Base-by-base conservation (phyloP, 2,797 vertebrate species). In the Poecilia picta region DNA sequence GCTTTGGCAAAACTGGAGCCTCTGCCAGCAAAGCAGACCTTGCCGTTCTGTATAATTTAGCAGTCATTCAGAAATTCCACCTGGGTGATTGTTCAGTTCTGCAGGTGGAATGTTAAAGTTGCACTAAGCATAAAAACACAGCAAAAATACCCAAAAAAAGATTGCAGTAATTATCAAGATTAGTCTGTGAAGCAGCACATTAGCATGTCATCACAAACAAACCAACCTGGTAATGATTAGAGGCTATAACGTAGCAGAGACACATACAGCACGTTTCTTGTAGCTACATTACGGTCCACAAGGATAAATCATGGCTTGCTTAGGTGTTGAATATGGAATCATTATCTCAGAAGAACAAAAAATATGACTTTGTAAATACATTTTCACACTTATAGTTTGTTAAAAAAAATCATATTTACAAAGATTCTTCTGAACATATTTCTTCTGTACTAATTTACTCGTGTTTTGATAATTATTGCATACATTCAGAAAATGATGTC, bases 51-150 rank as follows among this genome's bases (percentile, higher is more conserved):
- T 43, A 45, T 7, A 74, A 75, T 75, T 59, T 45, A 59, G 53
- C n/a, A 57, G 33, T 4, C n/a, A 20, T n/a, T 43, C 41, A n/a
- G n/a, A 59, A 74, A 59, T 18, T 43, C 25, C n/a, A 55, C 33
- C 53, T 53, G 47, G 33, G 72, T 25, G 47, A 73, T 39, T 73
- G 33, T 51, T 23, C 20, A 55, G 49, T 25, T 55, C 33, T 55
- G 33, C 73, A 74, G 73, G 12, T 74, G 53, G 41, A 16, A 57
- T 57, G n/a, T 25, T n/a, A 55, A n/a, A 74, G 28, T 25, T n/a
- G 51, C 6, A n/a, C 36, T 23, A 23, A 33, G 20, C 36, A 23
- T 2, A 28, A 41, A 59, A 57, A 57, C 7, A 43, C 73, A 15
- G 11, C 12, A 7, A 49, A 20, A 23, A 7, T 33, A 33, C 33